Evolutionary conservation across 2,797 vertebrate genomes (phyloP), one percentile per base, ranked within the genome.

Genomic region (Amblyraja radiata): DNA sequence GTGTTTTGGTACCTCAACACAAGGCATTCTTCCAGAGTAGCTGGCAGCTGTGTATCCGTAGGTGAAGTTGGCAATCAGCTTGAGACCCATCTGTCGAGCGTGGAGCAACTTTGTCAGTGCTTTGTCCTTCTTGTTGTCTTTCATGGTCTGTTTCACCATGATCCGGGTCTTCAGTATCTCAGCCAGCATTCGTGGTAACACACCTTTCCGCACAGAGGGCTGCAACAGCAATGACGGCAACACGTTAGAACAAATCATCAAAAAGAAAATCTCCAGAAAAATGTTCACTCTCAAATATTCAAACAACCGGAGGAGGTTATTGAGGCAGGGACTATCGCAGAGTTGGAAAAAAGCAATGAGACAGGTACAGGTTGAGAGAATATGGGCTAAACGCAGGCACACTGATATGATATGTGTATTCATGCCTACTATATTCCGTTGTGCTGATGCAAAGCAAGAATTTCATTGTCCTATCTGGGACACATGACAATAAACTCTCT

Each of bases 101-200:
- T 98, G 95, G 74, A 99, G 98, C 96, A 99, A 97, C 94, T 96
- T 97, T 81, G 94, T 97, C 93, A 99, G 95, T 83, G 96, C 96
- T 95, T 97, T 98, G 97, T 99, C 98, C 79, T 98, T 97, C 94
- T 97, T 97, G 94, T 98, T 97, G 81, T 95, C 94, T 94, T 99
- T 99, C 98, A 99, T 98, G 0, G 97, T 98, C 93, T 98, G 97
- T 95, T 99, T 99, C 94, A 99, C 98, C 99, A 99, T 99, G 94
- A 99, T 96, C 93, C 99, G 96, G 0, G 98, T 99, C 94, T 97
- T 97, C 94, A 99, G 94, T 95, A 99, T 99, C 95, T 99, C 98
- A 96, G 99, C 98, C 46, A 99, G 96, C 98, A 99, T 99, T 94
- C 96, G 97, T 94, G 99, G 98, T 93, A 99, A 95, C 88, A 99